Evolutionary conservation across 2,888 invertebrate genomes (phyloP).

Genomic region (Venusia cambrica): DNA sequence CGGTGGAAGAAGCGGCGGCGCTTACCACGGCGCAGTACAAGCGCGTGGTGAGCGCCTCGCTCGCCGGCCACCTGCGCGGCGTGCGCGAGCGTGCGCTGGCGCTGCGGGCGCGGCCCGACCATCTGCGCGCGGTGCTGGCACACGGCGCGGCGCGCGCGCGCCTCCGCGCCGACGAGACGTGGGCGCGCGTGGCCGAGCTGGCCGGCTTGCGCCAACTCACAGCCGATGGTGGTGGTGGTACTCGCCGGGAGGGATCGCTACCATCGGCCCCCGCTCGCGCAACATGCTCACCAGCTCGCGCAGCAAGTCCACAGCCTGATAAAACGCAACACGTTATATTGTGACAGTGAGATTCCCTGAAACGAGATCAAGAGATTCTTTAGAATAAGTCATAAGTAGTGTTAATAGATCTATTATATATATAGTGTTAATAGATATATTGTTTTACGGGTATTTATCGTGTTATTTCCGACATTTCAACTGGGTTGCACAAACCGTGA

Average conservation of each 20-base stretch:
- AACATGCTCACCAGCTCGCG: slow-evolving; percentile 70
- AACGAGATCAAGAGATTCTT: no score
- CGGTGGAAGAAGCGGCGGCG: slow-evolving; percentile 83
- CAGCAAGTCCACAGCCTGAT: slow-evolving; percentile 50
- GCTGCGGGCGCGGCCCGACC: slow-evolving; percentile 75
- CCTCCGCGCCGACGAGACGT: slow-evolving; percentile 82
- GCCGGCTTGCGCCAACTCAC: slow-evolving; percentile 70
- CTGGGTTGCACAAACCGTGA: no score
- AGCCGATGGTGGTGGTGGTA: slow-evolving; percentile 27
- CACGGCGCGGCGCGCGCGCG: slow-evolving; percentile 84
- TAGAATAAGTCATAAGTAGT: no score
- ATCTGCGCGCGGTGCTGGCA: slow-evolving; percentile 77
- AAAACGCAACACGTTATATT: slow-evolving; percentile 19
- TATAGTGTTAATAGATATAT: no score
- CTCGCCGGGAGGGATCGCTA: slow-evolving; percentile 42
- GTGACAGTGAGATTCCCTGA: no score
- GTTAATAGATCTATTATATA: no score
- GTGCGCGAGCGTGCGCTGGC: slow-evolving; percentile 70
- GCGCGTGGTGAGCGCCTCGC: slow-evolving; percentile 48
- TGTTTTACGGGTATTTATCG: no score
- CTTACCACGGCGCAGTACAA: slow-evolving; percentile 88
- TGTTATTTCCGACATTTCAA: no score
- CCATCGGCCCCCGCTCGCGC: slow-evolving; percentile 56
- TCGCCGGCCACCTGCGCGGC: slow-evolving; percentile 32
- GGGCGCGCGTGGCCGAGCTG: slow-evolving; percentile 82